These are phyloP conservation scores for Agapetus fuscipes DNA, from an alignment of 2,888 invertebrate genomes.

Conservation along the genomic window DNA sequence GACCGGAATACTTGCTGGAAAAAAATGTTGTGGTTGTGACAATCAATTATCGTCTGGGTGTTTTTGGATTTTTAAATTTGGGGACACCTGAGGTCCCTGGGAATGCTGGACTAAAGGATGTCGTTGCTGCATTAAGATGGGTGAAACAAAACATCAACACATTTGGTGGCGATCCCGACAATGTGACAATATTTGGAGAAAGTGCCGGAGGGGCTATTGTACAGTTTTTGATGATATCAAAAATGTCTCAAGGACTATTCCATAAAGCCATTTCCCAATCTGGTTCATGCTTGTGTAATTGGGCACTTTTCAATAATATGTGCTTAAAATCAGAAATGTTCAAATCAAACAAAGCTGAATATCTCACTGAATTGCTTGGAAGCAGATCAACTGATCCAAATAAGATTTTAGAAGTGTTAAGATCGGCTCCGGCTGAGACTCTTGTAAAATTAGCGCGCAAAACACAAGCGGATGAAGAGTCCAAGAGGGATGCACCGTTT, in stretches of 20 bases:
- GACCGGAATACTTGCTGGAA: slow-evolving; percentile 15
- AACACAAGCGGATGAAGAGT: slow-evolving; percentile 24
- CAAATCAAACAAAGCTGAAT: slow-evolving; percentile 25
- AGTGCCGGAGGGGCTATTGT: slow-evolving; percentile 45
- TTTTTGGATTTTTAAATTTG: slow-evolving; percentile 17
- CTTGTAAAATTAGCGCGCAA: slow-evolving; percentile 30
- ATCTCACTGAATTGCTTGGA: slow-evolving; percentile 30
- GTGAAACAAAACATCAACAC: slow-evolving; percentile 37
- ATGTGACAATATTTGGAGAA: slow-evolving; percentile 43
- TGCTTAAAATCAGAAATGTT: slow-evolving; percentile 1
- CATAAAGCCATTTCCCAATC: slow-evolving; percentile 47
- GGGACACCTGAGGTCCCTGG: slow-evolving; percentile 14
- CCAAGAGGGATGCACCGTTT: slow-evolving; percentile 35
- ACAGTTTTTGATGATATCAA: slow-evolving; percentile 37
- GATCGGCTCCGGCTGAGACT: slow-evolving; percentile 29
- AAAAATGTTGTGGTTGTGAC: slow-evolving; percentile 14
- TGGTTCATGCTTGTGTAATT: slow-evolving; percentile 40
- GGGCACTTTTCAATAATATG: too few species aligned
- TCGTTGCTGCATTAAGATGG: slow-evolving; percentile 45
- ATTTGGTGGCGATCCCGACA: slow-evolving; percentile 41
- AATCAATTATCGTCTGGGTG: slow-evolving; percentile 18
- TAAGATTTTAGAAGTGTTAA: slow-evolving; percentile 31
- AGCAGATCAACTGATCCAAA: slow-evolving; percentile 25
- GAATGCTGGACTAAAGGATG: slow-evolving; percentile 31
- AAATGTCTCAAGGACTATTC: slow-evolving; percentile 40